phyloP scores from a whole-genome alignment of 30 jellyfish, hydroid and myxozoan species.

The Calvadosia cruxmelitensis region DNA sequence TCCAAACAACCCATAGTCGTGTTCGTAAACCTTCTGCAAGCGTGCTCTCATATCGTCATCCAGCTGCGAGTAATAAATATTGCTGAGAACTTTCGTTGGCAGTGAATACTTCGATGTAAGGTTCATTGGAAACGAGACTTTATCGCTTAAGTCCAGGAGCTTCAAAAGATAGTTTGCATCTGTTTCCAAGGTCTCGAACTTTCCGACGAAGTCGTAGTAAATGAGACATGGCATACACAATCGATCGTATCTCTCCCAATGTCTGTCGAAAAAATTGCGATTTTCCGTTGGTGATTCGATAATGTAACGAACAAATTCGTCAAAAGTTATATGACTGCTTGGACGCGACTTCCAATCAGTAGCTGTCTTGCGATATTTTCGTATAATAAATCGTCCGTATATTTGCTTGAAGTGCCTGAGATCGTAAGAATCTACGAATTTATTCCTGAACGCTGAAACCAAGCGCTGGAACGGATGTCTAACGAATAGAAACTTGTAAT shows the following conservation, averaged over 20 bases:
- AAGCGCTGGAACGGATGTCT: conserved; percentile 88
- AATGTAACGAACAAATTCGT: conserved; percentile 70
- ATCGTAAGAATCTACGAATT: conserved; percentile 51
- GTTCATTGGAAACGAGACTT: conserved; percentile 58
- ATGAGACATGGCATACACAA: conserved; percentile 86
- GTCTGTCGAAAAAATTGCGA: conserved; percentile 66
- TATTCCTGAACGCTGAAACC: conserved; percentile 82
- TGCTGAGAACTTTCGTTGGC: conserved; percentile 61
- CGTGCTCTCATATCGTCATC: conserved; percentile 33
- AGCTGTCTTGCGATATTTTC: conserved; percentile 42
- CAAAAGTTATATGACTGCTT: conserved; percentile 70
- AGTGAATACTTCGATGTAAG: conserved; percentile 33
- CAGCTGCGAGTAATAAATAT: conserved; percentile 31
- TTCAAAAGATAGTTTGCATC: conserved; percentile 82
- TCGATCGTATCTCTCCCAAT: conserved; percentile 93
- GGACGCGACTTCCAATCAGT: conserved; percentile 7
- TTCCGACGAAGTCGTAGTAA: conserved; percentile 85
- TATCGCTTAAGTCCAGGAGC: conserved; percentile 52
- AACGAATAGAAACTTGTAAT: conserved; percentile 81
- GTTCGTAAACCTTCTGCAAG: conserved; percentile 33
- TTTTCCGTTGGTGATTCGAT: conserved; percentile 89
- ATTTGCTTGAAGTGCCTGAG: conserved; percentile 35
- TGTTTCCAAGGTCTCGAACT: conserved; percentile 66
- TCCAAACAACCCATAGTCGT: conserved; percentile 75
- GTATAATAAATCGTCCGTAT: conserved; percentile 58